Evolutionary conservation across 1,140 invertebrate genomes (phyloP), one percentile per base, ranked within the genome.

Genomic region (Heliconius hewitsoni): DNA sequence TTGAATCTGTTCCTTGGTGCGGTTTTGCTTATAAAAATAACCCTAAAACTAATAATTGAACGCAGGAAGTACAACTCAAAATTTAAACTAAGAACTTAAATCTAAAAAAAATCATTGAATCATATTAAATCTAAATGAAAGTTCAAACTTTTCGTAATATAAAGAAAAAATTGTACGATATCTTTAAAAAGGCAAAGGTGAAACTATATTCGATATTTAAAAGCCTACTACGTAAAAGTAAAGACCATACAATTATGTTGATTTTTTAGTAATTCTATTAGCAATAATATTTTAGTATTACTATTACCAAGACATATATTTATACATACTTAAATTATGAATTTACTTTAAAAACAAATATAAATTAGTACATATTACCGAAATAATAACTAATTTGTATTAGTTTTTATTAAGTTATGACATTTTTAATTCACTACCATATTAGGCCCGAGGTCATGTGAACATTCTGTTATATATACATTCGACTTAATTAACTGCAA

Each of bases 1-100:
- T 66, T 27, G 13, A 66, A 11, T 71, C 23, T 57, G 73, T 60
- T 57, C 74, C 80, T 80, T 42, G n/a, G 42, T 55, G 66, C 73
- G 73, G 42, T 76, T 50, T 72, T 76, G 42, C 50, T 70, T 52
- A 80, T 82, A 82, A 74, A 84, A 83, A 76, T 74, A 76, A 37
- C 52, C 60, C 60, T 87, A 84, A 88, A 91, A 89, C 84, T 91
- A 93, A 89, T 92, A 92, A 93, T 92, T 93, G 91, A 93, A 90
- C 90, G 90, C 72, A 90, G 89, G 90, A 89, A 91, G 88, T 88
- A 84, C 83, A 85, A 85, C 60, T 81, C 78, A 88, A 86, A 85
- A 82, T 78, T 74, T 30, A 66, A 66, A 66, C 60, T 66, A 30
- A 30, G 11, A 66, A 66, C 60, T 66, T 66, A 76, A 77, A 78